Base-by-base conservation (phyloP, 2,113 vertebrate genomes). In the Lepus americanus region DNA sequence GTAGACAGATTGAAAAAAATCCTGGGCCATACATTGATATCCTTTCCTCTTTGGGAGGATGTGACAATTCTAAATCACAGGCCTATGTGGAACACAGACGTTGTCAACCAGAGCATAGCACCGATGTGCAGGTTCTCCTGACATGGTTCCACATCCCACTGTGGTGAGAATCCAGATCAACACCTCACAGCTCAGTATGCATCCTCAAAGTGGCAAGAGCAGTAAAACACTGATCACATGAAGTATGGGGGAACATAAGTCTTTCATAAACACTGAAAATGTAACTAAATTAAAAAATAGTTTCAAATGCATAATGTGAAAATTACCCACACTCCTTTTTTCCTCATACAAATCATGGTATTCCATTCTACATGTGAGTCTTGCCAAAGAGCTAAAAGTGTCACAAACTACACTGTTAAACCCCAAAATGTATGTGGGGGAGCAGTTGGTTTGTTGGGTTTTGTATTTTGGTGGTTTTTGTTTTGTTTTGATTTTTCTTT, bases 111-210 rank as follows among this genome's bases (percentile, higher is more conserved):
- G 33, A 94, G 63, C 19, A 55, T 11, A 19, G 39, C 29, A 19
- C 29, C 78, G 77, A 93, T 92, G 88, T 94, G 85, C 94, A 89
- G 72, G 61, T 92, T 59, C 67, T 72, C 55, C 55, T 59, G 55
- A 9, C 31, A 88, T 78, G 86, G 82, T 63, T 88, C 77, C 89
- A 94, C 59, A 89, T 82, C 67, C 61, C 85, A 73, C 10, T n/a
- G 19, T 22, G 49, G 36, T 36, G 36, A 94, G 59, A 88, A 81
- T 82, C 72, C 64, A 94, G 88, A 33, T 90, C 61, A 92, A 51
- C 78, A 90, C n/a, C 80, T 87, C 5, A 61, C 66, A 27, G 27
- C 44, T 59, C 69, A 73, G 72, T 74, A 73, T 90, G 72, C 67
- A 33, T 55, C 20, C 23, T 27, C 27, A 44, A 69, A 10, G 13